Base-by-base conservation (phyloP, 2,113 vertebrate species). In the Bagarius yarrelli region DNA sequence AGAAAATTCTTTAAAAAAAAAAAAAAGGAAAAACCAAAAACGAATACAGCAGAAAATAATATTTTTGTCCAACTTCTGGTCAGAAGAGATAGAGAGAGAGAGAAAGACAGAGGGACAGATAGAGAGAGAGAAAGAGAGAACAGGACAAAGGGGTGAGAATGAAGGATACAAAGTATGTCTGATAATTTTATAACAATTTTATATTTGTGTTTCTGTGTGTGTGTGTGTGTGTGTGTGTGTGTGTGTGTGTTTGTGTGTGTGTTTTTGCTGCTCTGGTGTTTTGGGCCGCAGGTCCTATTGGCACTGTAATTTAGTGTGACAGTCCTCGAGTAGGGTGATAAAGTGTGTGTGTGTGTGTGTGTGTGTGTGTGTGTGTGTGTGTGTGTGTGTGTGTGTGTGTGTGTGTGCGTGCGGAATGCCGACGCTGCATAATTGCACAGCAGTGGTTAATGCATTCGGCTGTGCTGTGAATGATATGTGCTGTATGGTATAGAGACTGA, bases 391-490 rank as follows among this genome's bases (percentile, higher is more conserved):
- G 55, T 55, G 76, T n/a, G 76, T 55, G 27, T 66, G 44, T 74
- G 72, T 75, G 72, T 75, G 55, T 36, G 73, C n/a, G 57, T 63
- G 69, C 53, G 40, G 69, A 82, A 82, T 85, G 83, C 83, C 44
- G 52, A 85, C 83, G 70, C 80, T 85, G 83, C 83, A 85, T 85
- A 85, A 85, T 85, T 85, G 83, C 44, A 15, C 67, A 81, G 83
- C 80, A 63, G 76, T 85, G 83, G 83, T 79, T 79, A 85, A 85
- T 85, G 83, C 81, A 85, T 85, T 84, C 81, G 69, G 75, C 83
- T 79, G 76, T 14, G 61, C 80, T 82, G 27, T 84, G 83, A 81
- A 75, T 84, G 83, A 84, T 84, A 84, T 75, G 80, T 84, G 83
- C 83, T 79, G 69, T 82, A 82, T 64, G 78, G 53, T 82, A 82